A percentile compares a stretch with the other conserved stretches of the same genome.
These are phyloP conservation scores for Schizothorax lantsangensis DNA, from an alignment of 2,797 vertebrate genomes.

Conservation along the genomic window DNA sequence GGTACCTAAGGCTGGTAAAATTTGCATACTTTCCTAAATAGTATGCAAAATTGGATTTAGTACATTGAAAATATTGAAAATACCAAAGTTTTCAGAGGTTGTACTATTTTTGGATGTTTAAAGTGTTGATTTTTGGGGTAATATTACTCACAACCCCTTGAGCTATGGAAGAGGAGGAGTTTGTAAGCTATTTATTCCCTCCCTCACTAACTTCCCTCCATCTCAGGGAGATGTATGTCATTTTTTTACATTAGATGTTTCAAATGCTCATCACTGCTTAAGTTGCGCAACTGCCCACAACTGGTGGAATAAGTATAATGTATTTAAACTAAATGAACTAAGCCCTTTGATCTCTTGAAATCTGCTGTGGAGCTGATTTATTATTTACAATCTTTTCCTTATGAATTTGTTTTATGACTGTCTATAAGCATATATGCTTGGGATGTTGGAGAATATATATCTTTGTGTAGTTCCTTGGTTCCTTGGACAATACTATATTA, in stretches of 20 bases:
- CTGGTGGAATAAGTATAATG: background rate
- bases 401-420: background rate
- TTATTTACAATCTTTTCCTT: background rate
- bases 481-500: background rate
- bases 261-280: background rate
- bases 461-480: no score
- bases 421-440: background rate
- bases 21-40: conserved; percentile 11
- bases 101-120: background rate
- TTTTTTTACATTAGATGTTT: background rate
- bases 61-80: background rate
- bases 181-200: background rate
- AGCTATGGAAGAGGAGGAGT: background rate
- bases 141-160: background rate
- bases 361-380: background rate
- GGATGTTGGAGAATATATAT: background rate
- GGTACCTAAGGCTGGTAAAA: background rate
- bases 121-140: background rate
- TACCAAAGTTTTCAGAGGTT: background rate
- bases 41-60: background rate
- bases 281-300: background rate
- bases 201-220: background rate
- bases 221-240: background rate
- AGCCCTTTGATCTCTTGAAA: background rate
- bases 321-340: background rate